These are phyloP conservation scores for Atta texana DNA, from an alignment of 1,140 invertebrate genomes.

Conservation along the genomic window DNA sequence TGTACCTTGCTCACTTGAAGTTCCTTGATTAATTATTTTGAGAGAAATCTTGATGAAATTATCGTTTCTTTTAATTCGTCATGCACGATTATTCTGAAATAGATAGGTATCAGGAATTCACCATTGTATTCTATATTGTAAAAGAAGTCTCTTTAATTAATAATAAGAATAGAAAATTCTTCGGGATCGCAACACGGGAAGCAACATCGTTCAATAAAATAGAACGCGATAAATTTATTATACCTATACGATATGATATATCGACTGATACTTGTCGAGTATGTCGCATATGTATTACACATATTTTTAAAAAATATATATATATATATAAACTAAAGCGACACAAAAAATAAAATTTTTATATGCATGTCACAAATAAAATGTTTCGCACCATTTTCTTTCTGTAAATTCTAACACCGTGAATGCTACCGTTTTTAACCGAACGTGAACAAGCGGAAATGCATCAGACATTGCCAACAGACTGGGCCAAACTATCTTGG, in stretches of 20 bases:
- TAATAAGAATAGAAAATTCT: background rate
- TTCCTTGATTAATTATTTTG: conserved; percentile 60
- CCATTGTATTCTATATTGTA: background rate
- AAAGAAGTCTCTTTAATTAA: background rate
- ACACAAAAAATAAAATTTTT: conserved; percentile 4
- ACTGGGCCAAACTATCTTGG: conserved; percentile 45
- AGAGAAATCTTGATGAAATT: conserved; percentile 30
- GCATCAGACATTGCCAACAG: conserved; percentile 39
- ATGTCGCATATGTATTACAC: background rate
- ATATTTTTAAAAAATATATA: conserved; percentile 3
- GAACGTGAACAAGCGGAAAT: conserved; percentile 38
- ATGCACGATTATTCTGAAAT: background rate
- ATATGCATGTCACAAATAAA: conserved; percentile 6
- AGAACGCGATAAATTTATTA: conserved; percentile 4
- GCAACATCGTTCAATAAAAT: background rate
- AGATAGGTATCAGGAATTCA: conserved; percentile 1
- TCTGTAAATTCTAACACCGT: conserved; percentile 26
- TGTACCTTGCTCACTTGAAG: conserved; percentile 52
- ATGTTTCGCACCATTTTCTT: conserved; percentile 22
- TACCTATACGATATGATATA: conserved; percentile 8
- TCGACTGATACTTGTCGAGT: conserved; percentile 25
- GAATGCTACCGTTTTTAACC: conserved; percentile 49
- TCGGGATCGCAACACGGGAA: background rate
- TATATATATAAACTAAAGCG: background rate
- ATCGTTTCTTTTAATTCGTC: conserved; percentile 4